These are phyloP conservation scores for Rhopalosiphum nymphaeae DNA, from an alignment of 2,888 invertebrate species.

Conservation along the genomic window DNA sequence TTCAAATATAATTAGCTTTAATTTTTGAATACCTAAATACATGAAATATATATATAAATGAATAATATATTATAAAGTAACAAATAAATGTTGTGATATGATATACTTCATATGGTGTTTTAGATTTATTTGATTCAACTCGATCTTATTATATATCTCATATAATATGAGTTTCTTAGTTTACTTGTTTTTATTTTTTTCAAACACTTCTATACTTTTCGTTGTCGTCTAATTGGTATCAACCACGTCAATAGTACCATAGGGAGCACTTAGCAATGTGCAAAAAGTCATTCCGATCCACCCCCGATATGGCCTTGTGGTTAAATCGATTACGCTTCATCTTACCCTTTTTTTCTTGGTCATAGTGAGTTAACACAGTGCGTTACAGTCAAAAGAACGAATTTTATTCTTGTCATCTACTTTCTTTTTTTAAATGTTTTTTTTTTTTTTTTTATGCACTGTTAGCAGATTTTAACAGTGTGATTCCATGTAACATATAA, in stretches of 20 bases:
- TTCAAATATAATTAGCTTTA: background rate
- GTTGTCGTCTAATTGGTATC: conserved; percentile 46
- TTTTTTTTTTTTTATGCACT: conserved; percentile 28
- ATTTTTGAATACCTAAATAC: background rate
- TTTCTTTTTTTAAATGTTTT: background rate
- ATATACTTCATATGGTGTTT: background rate
- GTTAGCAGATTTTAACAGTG: background rate
- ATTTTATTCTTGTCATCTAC: conserved; percentile 2
- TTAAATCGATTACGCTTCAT: conserved; percentile 13
- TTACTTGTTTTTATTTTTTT: background rate
- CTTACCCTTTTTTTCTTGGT: background rate
- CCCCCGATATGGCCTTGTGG: conserved; percentile 14
- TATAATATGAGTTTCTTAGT: background rate
- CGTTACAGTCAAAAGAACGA: background rate
- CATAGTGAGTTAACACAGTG: background rate
- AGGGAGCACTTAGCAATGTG: conserved; percentile 29
- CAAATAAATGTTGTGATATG: background rate
- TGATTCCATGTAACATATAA: background rate
- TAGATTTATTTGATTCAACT: background rate
- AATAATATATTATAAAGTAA: too few species aligned
- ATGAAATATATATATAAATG: background rate
- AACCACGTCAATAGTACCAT: conserved; percentile 20
- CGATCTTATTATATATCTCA: background rate
- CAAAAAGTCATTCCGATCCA: conserved; percentile 41
- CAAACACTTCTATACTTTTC: background rate